Evolutionary conservation across 2,113 vertebrate species (phyloP).

Genomic region (Crotalus helleri): DNA sequence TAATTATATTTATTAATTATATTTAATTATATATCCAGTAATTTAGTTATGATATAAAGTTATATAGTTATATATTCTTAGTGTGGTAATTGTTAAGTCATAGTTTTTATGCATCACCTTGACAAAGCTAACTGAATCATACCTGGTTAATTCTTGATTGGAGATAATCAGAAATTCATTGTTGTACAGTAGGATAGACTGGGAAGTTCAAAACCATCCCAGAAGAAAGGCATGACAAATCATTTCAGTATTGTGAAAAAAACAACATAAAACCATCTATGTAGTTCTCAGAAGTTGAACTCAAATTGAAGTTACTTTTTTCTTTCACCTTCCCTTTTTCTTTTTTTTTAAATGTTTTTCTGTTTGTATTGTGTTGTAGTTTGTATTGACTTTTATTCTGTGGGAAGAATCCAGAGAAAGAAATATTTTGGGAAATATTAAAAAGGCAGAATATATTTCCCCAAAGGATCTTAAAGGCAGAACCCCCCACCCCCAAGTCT

Average conservation of each 20-base stretch:
- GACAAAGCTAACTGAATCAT: not conserved
- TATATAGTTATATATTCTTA: not conserved
- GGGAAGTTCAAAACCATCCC: not conserved
- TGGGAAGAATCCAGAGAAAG: no score
- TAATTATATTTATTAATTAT: not conserved
- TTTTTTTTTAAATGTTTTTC: not conserved
- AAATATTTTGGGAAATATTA: no score
- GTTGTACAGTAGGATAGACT: not conserved
- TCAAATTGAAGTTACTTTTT: not conserved
- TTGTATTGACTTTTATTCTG: not conserved
- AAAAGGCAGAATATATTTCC: no score
- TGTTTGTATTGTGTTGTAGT: not conserved
- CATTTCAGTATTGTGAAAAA: not conserved
- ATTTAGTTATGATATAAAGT: not conserved
- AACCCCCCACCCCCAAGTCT: no score
- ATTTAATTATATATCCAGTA: not conserved
- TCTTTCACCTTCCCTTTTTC: not conserved
- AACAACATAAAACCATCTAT: not conserved
- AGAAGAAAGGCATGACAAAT: not conserved
- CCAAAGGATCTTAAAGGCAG: no score
- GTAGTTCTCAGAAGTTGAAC: not conserved
- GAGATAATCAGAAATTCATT: not conserved
- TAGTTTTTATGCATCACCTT: not conserved
- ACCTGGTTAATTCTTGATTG: not conserved
- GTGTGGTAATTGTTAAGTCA: not conserved